These are phyloP conservation scores for Thymallus thymallus DNA, from an alignment of 2,113 vertebrate species.

Conservation along the genomic window DNA sequence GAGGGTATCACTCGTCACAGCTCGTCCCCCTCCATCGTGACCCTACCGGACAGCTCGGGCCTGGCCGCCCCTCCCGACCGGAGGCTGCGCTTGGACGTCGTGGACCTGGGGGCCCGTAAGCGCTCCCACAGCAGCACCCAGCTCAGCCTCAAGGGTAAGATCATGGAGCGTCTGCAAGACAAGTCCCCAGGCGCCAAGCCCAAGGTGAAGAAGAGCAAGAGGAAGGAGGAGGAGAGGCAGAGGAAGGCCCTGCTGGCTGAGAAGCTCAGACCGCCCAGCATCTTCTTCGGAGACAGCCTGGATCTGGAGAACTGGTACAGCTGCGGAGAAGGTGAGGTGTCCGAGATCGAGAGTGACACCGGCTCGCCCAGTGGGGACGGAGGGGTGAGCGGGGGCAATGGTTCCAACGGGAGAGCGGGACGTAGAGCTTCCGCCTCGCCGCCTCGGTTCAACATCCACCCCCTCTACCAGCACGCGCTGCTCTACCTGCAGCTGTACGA, in stretches of 20 bases:
- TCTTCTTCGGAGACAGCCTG: conserved; percentile 95
- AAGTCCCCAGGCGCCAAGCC: conserved; percentile 94
- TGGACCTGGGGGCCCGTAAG: conserved; percentile 81
- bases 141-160: conserved; percentile 91
- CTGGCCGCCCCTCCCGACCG: conserved; percentile 37
- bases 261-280: conserved; percentile 82
- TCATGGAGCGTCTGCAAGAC: conserved; percentile 85
- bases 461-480: conserved; percentile 93
- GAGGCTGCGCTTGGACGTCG: conserved; percentile 70
- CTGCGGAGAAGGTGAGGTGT: conserved; percentile 96
- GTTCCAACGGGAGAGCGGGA: conserved; percentile 27
- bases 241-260: conserved; percentile 82
- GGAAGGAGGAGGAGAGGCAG: conserved; percentile 89
- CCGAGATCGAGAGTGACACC: conserved; percentile 94
- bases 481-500: conserved; percentile 97
- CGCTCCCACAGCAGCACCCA: conserved; percentile 93
- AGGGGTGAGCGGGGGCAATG: conserved; percentile 29
- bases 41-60: conserved; percentile 69
- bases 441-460: conserved; percentile 87
- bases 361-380: conserved; percentile 83
- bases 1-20: conserved; percentile 91
- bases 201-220: conserved; percentile 89
- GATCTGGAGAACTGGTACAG: conserved; percentile 99
- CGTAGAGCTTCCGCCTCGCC: conserved; percentile 66
- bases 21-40: conserved; percentile 90